phyloP scores from a whole-genome alignment of 64 coral and sea anemone species.

The Actinia equina region DNA sequence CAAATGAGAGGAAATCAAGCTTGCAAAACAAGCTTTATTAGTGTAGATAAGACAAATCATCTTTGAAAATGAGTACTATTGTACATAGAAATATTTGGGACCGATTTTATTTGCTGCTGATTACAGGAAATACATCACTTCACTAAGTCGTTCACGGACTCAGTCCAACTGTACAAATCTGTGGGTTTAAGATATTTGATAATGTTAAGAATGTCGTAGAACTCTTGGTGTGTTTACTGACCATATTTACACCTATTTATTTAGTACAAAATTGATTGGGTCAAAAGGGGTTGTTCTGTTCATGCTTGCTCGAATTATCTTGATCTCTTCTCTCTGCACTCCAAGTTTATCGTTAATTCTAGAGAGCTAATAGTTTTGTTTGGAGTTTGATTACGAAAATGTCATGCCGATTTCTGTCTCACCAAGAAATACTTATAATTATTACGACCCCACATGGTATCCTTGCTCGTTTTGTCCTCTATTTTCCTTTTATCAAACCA shows the following conservation, averaged over 20 bases:
- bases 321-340: neutral
- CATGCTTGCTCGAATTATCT: constrained; percentile 3
- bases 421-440: neutral
- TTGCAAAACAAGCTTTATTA: neutral
- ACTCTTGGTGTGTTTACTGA: constrained; percentile 18
- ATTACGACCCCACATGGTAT: neutral
- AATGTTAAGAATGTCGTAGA: neutral
- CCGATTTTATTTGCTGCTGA: neutral
- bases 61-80: constrained; percentile 12
- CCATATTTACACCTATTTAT: constrained; percentile 36
- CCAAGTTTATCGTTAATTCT: neutral
- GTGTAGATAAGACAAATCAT: constrained; percentile 12
- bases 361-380: neutral
- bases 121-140: neutral
- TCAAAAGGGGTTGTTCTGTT: constrained; percentile 8
- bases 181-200: constrained; percentile 8
- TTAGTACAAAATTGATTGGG: constrained; percentile 25
- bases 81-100: constrained; percentile 3
- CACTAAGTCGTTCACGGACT: neutral
- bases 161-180: neutral
- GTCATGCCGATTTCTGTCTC: neutral
- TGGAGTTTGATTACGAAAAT: neutral
- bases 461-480: neutral
- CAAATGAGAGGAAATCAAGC: constrained; percentile 5
- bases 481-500: neutral